Evolutionary conservation across 2,113 vertebrate species (phyloP).

Genomic region (Lampris incognitus): DNA sequence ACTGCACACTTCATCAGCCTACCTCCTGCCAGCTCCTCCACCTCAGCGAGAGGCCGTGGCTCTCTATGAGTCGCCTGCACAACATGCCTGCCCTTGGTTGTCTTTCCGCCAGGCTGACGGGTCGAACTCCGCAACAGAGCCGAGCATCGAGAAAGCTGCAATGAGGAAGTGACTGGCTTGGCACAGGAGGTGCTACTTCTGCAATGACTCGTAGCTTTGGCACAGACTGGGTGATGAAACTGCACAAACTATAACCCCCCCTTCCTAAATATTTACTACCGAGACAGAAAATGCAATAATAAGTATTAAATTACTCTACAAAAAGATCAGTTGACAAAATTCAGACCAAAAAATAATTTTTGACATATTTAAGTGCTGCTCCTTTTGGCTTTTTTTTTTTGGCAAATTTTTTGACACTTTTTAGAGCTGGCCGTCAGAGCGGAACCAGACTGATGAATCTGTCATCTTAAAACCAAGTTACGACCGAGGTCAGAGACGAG

Average conservation of each 20-base stretch:
- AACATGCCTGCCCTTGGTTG: slow-evolving; percentile 70
- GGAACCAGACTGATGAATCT: slow-evolving; percentile 1
- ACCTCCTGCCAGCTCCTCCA: slow-evolving; percentile 77
- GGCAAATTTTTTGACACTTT: too few species aligned
- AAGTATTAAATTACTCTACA: background rate
- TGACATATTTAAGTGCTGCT: too few species aligned
- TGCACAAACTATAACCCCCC: slow-evolving; percentile 22
- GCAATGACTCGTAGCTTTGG: slow-evolving; percentile 39
- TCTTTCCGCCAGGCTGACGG: too few species aligned
- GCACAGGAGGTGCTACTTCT: slow-evolving; percentile 66
- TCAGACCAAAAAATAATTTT: too few species aligned
- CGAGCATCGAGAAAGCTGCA: slow-evolving; percentile 40
- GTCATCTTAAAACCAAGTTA: slow-evolving; percentile 59
- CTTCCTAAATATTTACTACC: background rate
- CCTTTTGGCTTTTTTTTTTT: too few species aligned
- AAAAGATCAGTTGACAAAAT: background rate
- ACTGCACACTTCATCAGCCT: slow-evolving; percentile 54
- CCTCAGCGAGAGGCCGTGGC: slow-evolving; percentile 74
- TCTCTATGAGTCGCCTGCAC: slow-evolving; percentile 71
- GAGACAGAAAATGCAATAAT: background rate
- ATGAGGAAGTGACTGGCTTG: slow-evolving; percentile 74
- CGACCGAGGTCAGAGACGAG: slow-evolving; percentile 30
- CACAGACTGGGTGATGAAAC: slow-evolving; percentile 35
- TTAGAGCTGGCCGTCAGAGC: too few species aligned
- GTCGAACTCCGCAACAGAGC: background rate